Evolutionary conservation across 2,888 invertebrate species (phyloP).

Genomic region (Drosophila suboccidentalis): DNA sequence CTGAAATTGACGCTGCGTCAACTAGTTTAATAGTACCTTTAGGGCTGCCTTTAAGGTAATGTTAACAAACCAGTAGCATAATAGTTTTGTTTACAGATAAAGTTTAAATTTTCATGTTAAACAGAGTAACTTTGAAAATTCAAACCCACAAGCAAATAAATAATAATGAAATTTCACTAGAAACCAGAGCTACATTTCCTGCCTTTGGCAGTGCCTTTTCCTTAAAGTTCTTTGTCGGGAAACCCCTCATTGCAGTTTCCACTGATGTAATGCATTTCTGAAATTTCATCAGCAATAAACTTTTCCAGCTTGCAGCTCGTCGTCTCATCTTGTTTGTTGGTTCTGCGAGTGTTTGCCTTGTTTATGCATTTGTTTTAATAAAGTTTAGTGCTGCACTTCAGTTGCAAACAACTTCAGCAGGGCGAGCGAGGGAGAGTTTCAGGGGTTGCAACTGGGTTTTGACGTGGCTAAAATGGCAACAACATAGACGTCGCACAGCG

Average conservation of each 20-base stretch:
- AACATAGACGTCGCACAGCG: constrained; percentile 4
- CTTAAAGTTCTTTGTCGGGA: constrained; percentile 20
- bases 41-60: too few species aligned
- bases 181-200: constrained; percentile 8
- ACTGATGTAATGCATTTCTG: constrained; percentile 54
- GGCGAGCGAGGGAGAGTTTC: neutral
- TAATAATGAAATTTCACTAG: neutral
- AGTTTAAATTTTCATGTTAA: too few species aligned
- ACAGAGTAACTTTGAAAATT: constrained; percentile 4
- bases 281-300: constrained; percentile 62
- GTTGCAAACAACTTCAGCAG: constrained; percentile 24
- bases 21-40: too few species aligned
- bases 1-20: too few species aligned
- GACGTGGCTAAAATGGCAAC: constrained; percentile 22
- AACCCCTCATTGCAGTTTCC: constrained; percentile 9
- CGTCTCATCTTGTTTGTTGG: constrained; percentile 32
- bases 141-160: neutral
- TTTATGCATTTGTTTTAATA: constrained; percentile 42
- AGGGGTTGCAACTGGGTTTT: constrained; percentile 1
- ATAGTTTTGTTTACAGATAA: too few species aligned
- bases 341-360: constrained; percentile 29
- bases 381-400: constrained; percentile 40
- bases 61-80: too few species aligned
- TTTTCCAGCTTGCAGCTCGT: constrained; percentile 29
- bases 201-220: neutral